Evolutionary conservation across 1,140 invertebrate genomes (phyloP), one percentile per base, ranked within the genome.

Genomic region (Penaeus vannamei): DNA sequence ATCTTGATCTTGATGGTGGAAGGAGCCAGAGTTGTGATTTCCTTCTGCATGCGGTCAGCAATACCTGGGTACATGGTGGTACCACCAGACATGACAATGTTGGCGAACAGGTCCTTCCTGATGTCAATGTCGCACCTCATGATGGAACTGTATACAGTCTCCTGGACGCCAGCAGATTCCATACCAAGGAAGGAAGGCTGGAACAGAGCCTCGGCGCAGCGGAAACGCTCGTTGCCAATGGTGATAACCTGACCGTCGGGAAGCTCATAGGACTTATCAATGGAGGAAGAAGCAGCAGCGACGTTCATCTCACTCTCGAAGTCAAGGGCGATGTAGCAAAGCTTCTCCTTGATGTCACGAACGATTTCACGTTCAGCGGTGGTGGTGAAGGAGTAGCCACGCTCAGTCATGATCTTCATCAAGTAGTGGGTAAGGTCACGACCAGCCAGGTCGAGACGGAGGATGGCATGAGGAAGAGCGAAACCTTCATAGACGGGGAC

Each of bases 61-160:
- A 94, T 94, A 91, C 94, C 94, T 14, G 94, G 95, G 92, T 94
- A 95, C 94, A 95, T 95, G 90, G 94, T 95, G 92, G 94, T 94
- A 90, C 95, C 95, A 91, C 95, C 95, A 90, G 95, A 95, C 89
- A 95, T 91, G 83, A 95, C 95, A 85, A 94, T 95, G 93, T 95
- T 95, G 92, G 97, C 96, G 93, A 98, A 98, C 94, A 98, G 94
- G 94, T 98, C 97, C 95, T 95, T 95, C 92, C 94, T 93, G 89
- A 93, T 93, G 85, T 93, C 93, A 79, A 93, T 92, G 89, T 94
- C 94, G 89, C 94, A 94, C 92, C 94, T 94, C 96, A 97, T 97
- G 94, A 97, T 97, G 91, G 96, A 97, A 94, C 97, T 97, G 95
- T 96, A 97, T 86, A 96, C 66, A 20, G 66, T 72, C 17, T 72